phyloP scores from a whole-genome alignment of 53 echinoderm and acorn worm species.

The Crossaster papposus region DNA sequence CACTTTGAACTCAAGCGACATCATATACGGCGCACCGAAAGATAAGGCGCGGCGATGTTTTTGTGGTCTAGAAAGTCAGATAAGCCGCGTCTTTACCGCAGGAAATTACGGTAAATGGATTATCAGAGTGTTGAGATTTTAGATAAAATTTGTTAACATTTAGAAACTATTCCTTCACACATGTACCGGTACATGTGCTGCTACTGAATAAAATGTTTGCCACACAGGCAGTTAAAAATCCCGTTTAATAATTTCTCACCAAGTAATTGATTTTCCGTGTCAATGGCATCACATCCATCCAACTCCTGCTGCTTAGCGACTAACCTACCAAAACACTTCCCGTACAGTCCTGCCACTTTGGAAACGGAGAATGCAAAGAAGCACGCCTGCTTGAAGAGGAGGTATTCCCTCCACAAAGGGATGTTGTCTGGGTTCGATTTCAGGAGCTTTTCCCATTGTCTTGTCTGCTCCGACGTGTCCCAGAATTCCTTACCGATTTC shows the following conservation, averaged over 20 bases:
- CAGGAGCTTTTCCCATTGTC: conserved; percentile 77
- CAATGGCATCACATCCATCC: conserved; percentile 1
- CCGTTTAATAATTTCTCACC: conserved; percentile 33
- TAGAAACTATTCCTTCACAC: no score
- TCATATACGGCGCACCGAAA: no score
- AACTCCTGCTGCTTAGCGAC: conserved; percentile 19
- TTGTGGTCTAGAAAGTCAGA: no score
- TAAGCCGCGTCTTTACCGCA: no score
- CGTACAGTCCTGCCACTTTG: conserved; percentile 72
- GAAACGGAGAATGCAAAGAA: conserved; percentile 80
- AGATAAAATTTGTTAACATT: no score
- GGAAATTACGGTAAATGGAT: no score
- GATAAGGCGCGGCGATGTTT: no score
- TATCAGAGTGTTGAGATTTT: no score
- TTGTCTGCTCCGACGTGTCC: conserved; percentile 63
- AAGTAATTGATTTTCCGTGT: conserved; percentile 18
- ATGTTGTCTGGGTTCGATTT: conserved; percentile 70
- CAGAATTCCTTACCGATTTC: conserved; percentile 79
- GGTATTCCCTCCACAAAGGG: conserved; percentile 79
- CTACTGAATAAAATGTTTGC: no score
- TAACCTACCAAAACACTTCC: conserved; percentile 64
- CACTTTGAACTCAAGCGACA: no score
- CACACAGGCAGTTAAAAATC: background rate
- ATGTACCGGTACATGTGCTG: no score
- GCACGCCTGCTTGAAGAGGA: conserved; percentile 71